Conservation (phyloP, 2,797 vertebrate genomes). For the Ficedula albicollis region DNA sequence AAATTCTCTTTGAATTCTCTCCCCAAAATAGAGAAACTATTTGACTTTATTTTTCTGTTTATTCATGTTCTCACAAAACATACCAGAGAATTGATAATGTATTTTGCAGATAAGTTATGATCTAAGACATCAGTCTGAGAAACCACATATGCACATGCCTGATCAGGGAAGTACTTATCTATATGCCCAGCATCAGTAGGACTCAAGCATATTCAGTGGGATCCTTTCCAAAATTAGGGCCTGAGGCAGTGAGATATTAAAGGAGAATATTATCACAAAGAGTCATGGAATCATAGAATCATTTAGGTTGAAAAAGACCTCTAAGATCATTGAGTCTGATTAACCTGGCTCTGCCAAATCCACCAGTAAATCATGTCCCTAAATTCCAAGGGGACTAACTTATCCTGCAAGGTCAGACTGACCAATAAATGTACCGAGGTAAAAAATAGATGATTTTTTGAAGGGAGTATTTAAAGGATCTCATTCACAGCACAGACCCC, state of each 20-base stretch:
- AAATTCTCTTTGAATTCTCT: neutral
- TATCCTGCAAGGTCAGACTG: neutral
- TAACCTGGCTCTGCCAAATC: neutral
- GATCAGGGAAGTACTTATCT: neutral
- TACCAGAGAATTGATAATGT: neutral
- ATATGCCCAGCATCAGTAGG: neutral
- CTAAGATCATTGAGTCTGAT: neutral
- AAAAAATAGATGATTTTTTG: neutral
- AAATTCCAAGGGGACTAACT: neutral
- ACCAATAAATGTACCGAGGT: neutral
- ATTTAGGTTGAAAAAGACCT: neutral
- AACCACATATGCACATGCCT: neutral
- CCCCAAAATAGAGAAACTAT: neutral
- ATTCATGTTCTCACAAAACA: neutral
- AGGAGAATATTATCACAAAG: neutral
- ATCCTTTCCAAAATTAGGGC: neutral
- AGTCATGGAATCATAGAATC: neutral
- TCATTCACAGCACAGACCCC: neutral
- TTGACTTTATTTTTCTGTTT: neutral
- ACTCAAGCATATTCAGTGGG: neutral
- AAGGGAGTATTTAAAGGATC: neutral
- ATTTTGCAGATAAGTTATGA: constrained; percentile 33
- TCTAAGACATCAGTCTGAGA: neutral
- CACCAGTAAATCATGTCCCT: neutral
- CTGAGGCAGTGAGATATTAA: neutral